Evolutionary conservation across 2,113 vertebrate species (phyloP).

Genomic region (Anguilla rostrata): DNA sequence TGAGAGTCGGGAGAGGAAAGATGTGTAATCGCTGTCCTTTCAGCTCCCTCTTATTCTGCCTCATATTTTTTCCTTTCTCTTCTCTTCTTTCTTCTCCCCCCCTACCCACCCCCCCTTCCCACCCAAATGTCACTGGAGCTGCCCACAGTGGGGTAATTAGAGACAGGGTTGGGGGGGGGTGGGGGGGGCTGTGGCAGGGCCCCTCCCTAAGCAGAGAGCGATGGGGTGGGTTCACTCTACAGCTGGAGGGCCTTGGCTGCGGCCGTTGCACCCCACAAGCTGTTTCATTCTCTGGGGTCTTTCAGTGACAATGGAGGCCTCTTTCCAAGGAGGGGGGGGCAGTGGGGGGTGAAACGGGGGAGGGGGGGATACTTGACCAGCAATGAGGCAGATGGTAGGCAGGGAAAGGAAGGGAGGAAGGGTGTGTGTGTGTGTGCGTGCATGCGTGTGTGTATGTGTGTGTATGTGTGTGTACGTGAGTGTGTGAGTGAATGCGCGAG

Average conservation of each 20-base stretch:
- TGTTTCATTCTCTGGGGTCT: slow-evolving; percentile 53
- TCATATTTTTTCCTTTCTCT: background rate
- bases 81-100: background rate
- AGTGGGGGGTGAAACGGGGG: background rate
- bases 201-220: slow-evolving; percentile 11
- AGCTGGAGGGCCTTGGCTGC: slow-evolving; percentile 42
- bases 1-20: background rate
- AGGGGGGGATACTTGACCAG: slow-evolving; percentile 55
- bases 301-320: slow-evolving; percentile 62
- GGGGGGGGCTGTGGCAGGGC: background rate
- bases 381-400: slow-evolving; percentile 69
- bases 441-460: background rate
- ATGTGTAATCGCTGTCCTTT: slow-evolving; percentile 11
- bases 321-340: slow-evolving; percentile 7
- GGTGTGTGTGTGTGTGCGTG: background rate
- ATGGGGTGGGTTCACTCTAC: slow-evolving; percentile 50
- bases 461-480: background rate
- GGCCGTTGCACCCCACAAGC: slow-evolving; percentile 61
- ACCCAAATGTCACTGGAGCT: slow-evolving; percentile 16
- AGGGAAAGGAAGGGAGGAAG: slow-evolving; percentile 40
- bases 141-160: slow-evolving; percentile 41
- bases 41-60: background rate
- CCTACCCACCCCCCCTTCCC: background rate
- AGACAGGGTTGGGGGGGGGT: background rate
- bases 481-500: background rate